Conservation (phyloP, 2,797 vertebrate species). For the Pantherophis alleghaniensis region DNA sequence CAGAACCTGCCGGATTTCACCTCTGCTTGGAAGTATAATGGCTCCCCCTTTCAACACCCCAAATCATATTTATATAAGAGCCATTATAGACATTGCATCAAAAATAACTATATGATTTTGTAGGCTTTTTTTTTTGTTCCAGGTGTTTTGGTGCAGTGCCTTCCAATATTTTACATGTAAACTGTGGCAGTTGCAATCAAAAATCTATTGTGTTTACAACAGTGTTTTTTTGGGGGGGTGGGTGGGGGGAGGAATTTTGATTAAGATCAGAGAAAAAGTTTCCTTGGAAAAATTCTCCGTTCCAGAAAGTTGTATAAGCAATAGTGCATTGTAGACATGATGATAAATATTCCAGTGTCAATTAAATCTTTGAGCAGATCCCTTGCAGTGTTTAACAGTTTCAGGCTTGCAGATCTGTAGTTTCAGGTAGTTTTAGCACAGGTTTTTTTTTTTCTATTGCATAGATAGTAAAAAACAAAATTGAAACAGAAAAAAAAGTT, state of each 20-base stretch:
- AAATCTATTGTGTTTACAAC: background rate
- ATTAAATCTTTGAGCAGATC: background rate
- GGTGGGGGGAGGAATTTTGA: background rate
- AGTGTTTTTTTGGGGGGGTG: background rate
- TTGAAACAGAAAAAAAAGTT: background rate
- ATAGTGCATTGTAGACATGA: background rate
- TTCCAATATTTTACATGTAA: background rate
- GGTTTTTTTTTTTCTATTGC: accelerated
- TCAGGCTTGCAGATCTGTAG: background rate
- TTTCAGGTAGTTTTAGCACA: background rate
- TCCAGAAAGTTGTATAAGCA: background rate
- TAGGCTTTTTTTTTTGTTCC: background rate
- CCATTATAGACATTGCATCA: background rate
- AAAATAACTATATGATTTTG: background rate
- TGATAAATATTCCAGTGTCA: background rate
- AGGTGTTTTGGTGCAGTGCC: background rate
- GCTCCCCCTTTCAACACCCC: background rate
- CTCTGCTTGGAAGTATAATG: no score
- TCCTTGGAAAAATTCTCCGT: background rate
- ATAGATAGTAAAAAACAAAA: background rate
- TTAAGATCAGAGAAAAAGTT: background rate
- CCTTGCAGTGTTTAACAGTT: background rate
- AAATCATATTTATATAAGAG: background rate
- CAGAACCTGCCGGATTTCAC: no score
- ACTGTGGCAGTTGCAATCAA: background rate